Percentiles rank a stretch among this genome's conserved stretches.
These are phyloP conservation scores for Scrobipalpa costella DNA, from an alignment of 2,888 invertebrate species.

Conservation along the genomic window DNA sequence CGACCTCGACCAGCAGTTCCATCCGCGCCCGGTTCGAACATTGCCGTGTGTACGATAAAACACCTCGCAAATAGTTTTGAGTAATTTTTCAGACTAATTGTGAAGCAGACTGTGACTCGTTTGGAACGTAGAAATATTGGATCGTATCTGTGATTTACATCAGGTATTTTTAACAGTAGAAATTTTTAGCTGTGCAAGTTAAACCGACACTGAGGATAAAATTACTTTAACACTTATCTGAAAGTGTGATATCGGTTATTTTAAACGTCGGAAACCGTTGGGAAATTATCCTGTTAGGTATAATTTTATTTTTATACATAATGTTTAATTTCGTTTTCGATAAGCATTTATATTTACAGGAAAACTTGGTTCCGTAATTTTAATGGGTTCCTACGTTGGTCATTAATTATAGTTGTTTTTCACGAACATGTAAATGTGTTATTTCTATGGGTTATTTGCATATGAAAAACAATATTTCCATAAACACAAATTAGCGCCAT, in stretches of 20 bases:
- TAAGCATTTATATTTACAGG: neutral
- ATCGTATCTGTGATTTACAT: slow-evolving; percentile 15
- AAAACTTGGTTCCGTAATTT: neutral
- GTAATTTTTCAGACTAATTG: slow-evolving; percentile 38
- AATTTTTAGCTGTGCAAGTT: neutral
- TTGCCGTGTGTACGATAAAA: slow-evolving; percentile 54
- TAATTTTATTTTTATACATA: neutral
- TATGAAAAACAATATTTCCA: slow-evolving; percentile 15
- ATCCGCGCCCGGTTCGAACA: slow-evolving; percentile 58
- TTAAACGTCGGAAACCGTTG: slow-evolving; percentile 11
- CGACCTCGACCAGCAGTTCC: slow-evolving; percentile 51
- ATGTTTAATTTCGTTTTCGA: neutral
- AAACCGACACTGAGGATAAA: neutral
- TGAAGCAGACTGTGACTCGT: slow-evolving; percentile 33
- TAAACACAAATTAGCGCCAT: slow-evolving; percentile 22
- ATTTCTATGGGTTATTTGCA: slow-evolving; percentile 20
- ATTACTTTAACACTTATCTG: neutral
- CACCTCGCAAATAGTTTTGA: slow-evolving; percentile 32
- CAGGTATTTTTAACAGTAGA: slow-evolving; percentile 24
- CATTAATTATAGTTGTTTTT: neutral
- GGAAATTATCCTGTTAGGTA: neutral
- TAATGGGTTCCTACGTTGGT: neutral
- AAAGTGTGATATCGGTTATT: slow-evolving; percentile 4
- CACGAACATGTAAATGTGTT: neutral
- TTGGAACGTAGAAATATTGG: slow-evolving; percentile 19